These are phyloP conservation scores for Leptopilina syphax DNA, from an alignment of 2,888 invertebrate species.

Conservation along the genomic window DNA sequence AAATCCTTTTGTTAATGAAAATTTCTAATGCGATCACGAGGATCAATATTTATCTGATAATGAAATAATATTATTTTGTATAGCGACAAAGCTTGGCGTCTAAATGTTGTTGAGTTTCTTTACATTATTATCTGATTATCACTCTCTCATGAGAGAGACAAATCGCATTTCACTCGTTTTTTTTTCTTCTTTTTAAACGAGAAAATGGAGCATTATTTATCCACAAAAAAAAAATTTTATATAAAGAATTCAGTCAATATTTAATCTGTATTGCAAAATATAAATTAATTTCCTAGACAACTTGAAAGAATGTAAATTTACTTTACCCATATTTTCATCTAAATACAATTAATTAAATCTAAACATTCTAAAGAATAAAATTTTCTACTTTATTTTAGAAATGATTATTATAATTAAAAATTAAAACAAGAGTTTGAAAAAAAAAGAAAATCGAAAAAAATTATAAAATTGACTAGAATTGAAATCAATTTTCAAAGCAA, in stretches of 20 bases:
- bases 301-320: not conserved
- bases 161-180: not conserved
- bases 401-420: no score
- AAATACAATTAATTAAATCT: not conserved
- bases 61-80: slow-evolving; percentile 20
- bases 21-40: not conserved
- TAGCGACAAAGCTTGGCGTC: slow-evolving; percentile 18
- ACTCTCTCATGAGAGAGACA: not conserved
- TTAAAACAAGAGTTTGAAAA: not conserved
- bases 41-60: slow-evolving; percentile 5
- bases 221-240: not conserved
- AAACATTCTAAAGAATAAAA: no score
- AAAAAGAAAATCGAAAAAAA: not conserved
- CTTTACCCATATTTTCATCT: not conserved
- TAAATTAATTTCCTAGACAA: not conserved
- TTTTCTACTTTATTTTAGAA: not conserved
- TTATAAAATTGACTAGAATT: no score
- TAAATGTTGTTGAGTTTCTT: slow-evolving; percentile 17
- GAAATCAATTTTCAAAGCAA: no score
- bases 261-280: not conserved
- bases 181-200: not conserved
- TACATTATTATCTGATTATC: slow-evolving; percentile 7
- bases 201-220: slow-evolving; percentile 17
- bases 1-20: not conserved
- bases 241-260: slow-evolving; percentile 20